Conservation (phyloP, 2,888 invertebrate genomes). For the Apomyelois bistriatella region DNA sequence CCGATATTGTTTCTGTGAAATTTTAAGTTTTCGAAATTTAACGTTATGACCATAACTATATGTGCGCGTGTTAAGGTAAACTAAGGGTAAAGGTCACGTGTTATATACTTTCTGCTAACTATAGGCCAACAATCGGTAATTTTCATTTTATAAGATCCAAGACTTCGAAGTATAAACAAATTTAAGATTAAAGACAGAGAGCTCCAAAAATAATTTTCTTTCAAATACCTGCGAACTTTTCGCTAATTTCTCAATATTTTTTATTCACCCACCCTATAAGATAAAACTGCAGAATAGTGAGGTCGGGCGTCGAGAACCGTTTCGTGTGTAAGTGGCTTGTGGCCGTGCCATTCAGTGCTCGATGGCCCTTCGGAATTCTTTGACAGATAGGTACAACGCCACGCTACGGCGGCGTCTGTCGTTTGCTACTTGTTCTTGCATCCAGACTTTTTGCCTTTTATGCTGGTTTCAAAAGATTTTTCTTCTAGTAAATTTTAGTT, state of each 20-base stretch:
- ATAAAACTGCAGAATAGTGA: background rate
- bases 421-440: conserved; percentile 30
- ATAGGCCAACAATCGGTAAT: too few species aligned
- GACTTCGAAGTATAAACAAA: too few species aligned
- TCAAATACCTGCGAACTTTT: too few species aligned
- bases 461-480: background rate
- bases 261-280: background rate
- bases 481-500: background rate
- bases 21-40: too few species aligned
- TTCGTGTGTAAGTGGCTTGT: conserved; percentile 68
- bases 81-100: too few species aligned
- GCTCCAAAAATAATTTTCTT: too few species aligned
- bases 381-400: conserved; percentile 61
- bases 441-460: background rate
- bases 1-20: too few species aligned
- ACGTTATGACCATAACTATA: too few species aligned
- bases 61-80: too few species aligned
- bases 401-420: conserved; percentile 24
- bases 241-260: background rate
- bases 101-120: too few species aligned
- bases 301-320: conserved; percentile 34
- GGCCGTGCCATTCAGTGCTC: conserved; percentile 53
- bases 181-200: too few species aligned
- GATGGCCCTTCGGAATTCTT: conserved; percentile 70
- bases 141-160: too few species aligned